Evolutionary conservation across 2,888 invertebrate genomes (phyloP).

Genomic region (Cerceris rybyensis): DNA sequence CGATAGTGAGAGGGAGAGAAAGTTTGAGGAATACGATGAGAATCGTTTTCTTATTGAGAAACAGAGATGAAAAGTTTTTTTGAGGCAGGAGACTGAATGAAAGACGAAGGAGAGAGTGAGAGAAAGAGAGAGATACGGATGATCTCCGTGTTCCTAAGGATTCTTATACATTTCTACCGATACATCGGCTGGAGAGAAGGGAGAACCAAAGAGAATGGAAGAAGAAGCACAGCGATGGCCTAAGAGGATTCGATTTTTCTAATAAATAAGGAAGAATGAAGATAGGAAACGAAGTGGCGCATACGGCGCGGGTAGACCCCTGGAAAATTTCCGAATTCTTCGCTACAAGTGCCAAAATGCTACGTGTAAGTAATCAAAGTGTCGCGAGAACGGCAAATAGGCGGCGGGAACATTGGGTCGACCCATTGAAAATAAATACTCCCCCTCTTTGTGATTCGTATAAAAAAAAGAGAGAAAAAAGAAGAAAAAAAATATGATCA

Average conservation of each 20-base stretch:
- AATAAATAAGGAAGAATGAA: neutral
- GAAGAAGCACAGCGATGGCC: constrained; percentile 38
- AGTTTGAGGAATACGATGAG: neutral
- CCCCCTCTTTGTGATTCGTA: constrained; percentile 54
- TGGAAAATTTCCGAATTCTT: constrained; percentile 37
- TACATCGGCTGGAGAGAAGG: neutral
- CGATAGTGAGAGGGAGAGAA: constrained; percentile 9
- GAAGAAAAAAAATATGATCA: constrained; percentile 22
- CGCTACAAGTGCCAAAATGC: constrained; percentile 67
- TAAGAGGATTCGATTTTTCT: constrained; percentile 32
- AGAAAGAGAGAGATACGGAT: constrained; percentile 31
- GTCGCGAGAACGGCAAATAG: constrained; percentile 20
- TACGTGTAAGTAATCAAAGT: constrained; percentile 49
- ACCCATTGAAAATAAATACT: constrained; percentile 52
- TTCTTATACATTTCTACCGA: constrained; percentile 41
- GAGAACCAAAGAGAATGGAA: constrained; percentile 1
- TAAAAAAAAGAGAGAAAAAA: constrained; percentile 44
- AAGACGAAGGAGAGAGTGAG: constrained; percentile 21
- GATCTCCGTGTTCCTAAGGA: constrained; percentile 55
- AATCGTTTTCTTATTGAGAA: constrained; percentile 15
- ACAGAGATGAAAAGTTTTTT: constrained; percentile 26
- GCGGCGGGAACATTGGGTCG: constrained; percentile 9
- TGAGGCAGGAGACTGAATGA: constrained; percentile 48
- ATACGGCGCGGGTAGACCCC: constrained; percentile 12
- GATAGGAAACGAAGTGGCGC: neutral